Evolutionary conservation across 2,797 vertebrate species (phyloP).

Genomic region (Craterocephalus amniculus): DNA sequence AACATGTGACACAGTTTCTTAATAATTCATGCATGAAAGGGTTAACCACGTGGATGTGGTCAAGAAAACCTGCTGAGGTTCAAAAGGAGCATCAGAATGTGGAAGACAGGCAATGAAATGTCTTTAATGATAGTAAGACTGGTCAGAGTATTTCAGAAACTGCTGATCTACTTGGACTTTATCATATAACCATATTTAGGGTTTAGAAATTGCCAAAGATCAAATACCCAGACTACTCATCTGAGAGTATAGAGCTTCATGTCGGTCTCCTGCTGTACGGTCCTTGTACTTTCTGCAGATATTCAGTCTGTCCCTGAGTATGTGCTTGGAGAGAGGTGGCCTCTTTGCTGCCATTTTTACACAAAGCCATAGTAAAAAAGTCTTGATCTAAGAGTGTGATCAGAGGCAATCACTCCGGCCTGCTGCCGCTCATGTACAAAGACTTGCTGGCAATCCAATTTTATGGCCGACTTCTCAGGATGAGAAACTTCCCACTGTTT

Average conservation of each 20-base stretch:
- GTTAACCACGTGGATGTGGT: neutral
- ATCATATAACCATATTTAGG: too few species aligned
- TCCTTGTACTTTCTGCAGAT: neutral
- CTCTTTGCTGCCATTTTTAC: neutral
- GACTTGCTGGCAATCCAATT: neutral
- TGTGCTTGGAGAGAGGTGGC: neutral
- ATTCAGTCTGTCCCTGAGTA: slow-evolving; percentile 1
- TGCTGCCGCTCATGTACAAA: neutral
- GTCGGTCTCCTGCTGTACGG: neutral
- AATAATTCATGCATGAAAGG: too few species aligned
- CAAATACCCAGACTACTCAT: neutral
- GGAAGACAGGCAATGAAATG: too few species aligned
- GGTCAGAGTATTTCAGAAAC: too few species aligned
- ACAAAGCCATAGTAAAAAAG: neutral
- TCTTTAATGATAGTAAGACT: too few species aligned
- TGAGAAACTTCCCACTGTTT: neutral
- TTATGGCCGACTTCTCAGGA: neutral
- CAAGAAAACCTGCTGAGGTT: neutral
- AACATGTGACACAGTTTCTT: too few species aligned
- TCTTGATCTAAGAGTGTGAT: neutral
- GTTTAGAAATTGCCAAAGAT: too few species aligned
- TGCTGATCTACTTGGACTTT: too few species aligned
- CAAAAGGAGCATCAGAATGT: neutral
- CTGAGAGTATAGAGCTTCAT: neutral
- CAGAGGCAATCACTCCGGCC: neutral